Conservation (phyloP, 2,888 invertebrate species). For the Dynastes tityus region DNA sequence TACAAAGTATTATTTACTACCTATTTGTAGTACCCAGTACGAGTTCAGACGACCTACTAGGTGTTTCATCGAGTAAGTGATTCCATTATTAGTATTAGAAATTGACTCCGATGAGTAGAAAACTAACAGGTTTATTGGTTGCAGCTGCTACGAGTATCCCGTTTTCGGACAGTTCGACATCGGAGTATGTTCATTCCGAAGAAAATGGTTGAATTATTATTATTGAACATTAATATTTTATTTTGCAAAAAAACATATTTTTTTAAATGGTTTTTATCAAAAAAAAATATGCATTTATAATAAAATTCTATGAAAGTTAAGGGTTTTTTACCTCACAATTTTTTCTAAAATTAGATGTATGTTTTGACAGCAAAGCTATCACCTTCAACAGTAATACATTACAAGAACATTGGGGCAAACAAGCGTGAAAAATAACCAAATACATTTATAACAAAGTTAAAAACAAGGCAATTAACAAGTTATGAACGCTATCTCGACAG, state of each 20-base stretch:
- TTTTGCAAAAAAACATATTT: no score
- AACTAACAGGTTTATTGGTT: slow-evolving; percentile 17
- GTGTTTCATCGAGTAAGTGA: slow-evolving; percentile 29
- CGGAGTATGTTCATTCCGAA: slow-evolving; percentile 10
- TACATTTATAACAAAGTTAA: no score
- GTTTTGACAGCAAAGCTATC: no score
- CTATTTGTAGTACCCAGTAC: slow-evolving; percentile 15
- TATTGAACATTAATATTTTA: slow-evolving; percentile 2
- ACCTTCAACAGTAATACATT: no score
- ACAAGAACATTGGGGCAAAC: no score
- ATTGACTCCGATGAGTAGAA: no score
- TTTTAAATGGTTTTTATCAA: no score
- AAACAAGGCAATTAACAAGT: no score
- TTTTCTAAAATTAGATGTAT: no score
- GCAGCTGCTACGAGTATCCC: slow-evolving; percentile 30
- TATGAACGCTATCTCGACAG: no score
- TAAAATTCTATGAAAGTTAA: not conserved
- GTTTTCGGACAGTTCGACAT: slow-evolving; percentile 15
- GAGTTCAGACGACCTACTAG: slow-evolving; percentile 45
- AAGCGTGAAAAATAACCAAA: no score
- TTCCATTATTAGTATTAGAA: not conserved
- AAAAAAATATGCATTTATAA: not conserved
- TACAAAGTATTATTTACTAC: not conserved
- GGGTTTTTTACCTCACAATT: no score
- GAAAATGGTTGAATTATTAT: slow-evolving; percentile 5